Conservation (phyloP, 2,113 vertebrate species). For the Mormoops blainvillei region DNA sequence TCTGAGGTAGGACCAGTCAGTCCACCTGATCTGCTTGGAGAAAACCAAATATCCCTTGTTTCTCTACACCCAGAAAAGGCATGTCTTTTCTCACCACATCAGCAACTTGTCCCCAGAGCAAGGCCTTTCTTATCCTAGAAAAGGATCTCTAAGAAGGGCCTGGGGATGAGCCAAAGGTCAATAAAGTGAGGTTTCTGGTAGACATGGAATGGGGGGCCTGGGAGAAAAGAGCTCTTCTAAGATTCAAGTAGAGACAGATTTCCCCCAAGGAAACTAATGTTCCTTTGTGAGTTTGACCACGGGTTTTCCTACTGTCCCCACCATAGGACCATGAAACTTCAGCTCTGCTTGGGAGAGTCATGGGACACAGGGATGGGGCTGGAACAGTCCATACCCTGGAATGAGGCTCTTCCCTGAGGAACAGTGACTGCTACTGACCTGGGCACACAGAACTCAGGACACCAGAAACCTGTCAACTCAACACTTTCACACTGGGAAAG, state of each 20-base stretch:
- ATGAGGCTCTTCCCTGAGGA: not conserved
- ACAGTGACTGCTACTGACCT: not conserved
- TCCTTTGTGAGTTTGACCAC: not conserved
- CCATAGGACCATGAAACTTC: not conserved
- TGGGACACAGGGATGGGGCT: not conserved
- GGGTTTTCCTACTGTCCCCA: not conserved
- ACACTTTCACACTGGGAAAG: not conserved
- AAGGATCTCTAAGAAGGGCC: not conserved
- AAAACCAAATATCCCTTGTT: not conserved
- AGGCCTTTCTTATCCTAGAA: not conserved
- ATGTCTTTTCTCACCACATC: not conserved
- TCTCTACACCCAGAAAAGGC: not conserved
- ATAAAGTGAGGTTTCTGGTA: not conserved
- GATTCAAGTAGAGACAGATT: not conserved
- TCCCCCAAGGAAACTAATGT: not conserved
- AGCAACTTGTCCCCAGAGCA: not conserved
- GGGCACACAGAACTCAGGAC: not conserved
- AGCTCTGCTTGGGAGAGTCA: not conserved
- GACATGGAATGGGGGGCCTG: not conserved
- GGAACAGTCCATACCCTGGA: not conserved
- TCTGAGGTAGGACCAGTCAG: not conserved
- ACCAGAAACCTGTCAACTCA: not conserved
- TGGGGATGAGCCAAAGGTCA: not conserved
- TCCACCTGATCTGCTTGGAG: not conserved
- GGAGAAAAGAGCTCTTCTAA: not conserved